Conservation (phyloP, 1,140 invertebrate genomes). For the Drosophila nikananu region DNA sequence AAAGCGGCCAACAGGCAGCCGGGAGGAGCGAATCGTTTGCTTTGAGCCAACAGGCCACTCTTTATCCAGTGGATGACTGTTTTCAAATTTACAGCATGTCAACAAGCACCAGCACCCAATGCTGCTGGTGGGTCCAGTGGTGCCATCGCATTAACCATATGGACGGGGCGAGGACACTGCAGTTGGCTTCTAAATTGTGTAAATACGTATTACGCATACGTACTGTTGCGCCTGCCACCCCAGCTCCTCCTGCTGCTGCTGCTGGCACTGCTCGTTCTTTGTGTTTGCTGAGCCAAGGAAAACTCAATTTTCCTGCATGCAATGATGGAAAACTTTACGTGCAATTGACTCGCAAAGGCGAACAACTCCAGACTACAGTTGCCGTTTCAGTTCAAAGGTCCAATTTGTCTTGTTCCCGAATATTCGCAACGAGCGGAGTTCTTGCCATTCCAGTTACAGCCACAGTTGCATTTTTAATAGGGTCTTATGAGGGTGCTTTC, state of each 20-base stretch:
- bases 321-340: slow-evolving; percentile 29
- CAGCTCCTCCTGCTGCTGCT: background rate
- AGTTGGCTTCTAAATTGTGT: slow-evolving; percentile 55
- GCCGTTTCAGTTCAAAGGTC: slow-evolving; percentile 3
- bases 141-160: slow-evolving; percentile 65
- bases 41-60: slow-evolving; percentile 77
- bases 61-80: slow-evolving; percentile 69
- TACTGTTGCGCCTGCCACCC: slow-evolving; percentile 14
- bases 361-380: slow-evolving; percentile 16
- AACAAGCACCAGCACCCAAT: slow-evolving; percentile 40
- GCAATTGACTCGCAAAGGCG: slow-evolving; percentile 28
- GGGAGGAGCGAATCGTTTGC: slow-evolving; percentile 65
- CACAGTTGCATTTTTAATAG: slow-evolving; percentile 11
- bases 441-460: background rate
- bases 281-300: slow-evolving; percentile 16
- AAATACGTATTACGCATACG: slow-evolving; percentile 60
- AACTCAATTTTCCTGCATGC: slow-evolving; percentile 26
- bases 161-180: slow-evolving; percentile 16
- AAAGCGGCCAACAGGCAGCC: slow-evolving; percentile 63
- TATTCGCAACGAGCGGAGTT: slow-evolving; percentile 2
- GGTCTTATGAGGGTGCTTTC: slow-evolving; percentile 3
- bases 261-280: background rate
- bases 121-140: slow-evolving; percentile 1
- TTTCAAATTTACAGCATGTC: slow-evolving; percentile 82
- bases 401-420: slow-evolving; percentile 3